These are phyloP conservation scores for Neoniphon sammara DNA, from an alignment of 2,797 vertebrate genomes.

Conservation along the genomic window DNA sequence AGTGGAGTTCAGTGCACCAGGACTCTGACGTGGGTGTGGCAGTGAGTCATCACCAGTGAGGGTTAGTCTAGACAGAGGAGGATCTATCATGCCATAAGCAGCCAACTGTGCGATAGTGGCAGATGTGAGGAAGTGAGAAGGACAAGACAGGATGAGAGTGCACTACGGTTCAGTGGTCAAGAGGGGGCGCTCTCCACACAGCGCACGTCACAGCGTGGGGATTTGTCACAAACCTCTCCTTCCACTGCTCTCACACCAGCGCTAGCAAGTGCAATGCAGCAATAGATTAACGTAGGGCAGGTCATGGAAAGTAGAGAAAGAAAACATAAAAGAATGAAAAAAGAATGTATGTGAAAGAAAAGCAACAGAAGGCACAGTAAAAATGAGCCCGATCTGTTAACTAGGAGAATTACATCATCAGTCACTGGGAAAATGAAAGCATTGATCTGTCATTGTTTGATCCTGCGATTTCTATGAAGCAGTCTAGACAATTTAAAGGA, in stretches of 20 bases:
- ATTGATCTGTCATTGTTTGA: constrained; percentile 12
- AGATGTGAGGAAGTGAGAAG: constrained; percentile 13
- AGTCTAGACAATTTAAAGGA: not conserved
- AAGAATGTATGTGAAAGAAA: constrained; percentile 22
- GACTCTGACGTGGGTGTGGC: not conserved
- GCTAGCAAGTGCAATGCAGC: constrained; percentile 86
- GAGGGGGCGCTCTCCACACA: constrained; percentile 51
- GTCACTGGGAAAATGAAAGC: not conserved
- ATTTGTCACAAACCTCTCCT: constrained; percentile 88
- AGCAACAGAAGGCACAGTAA: not conserved
- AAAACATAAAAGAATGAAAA: constrained; percentile 41
- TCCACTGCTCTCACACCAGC: constrained; percentile 88
- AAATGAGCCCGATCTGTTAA: not conserved
- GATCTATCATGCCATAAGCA: constrained; percentile 28
- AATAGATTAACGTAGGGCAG: constrained; percentile 59
- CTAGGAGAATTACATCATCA: not conserved
- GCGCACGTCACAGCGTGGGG: constrained; percentile 42
- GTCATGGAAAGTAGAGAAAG: constrained; percentile 42
- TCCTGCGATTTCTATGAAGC: not conserved
- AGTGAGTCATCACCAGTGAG: constrained; percentile 33
- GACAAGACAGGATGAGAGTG: not conserved
- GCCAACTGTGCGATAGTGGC: constrained; percentile 9
- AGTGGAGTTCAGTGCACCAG: not conserved
- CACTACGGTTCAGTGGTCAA: constrained; percentile 44
- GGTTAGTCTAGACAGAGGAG: constrained; percentile 15